phyloP scores from a whole-genome alignment of 2,888 invertebrate genomes.

The Polyploca ridens region DNA sequence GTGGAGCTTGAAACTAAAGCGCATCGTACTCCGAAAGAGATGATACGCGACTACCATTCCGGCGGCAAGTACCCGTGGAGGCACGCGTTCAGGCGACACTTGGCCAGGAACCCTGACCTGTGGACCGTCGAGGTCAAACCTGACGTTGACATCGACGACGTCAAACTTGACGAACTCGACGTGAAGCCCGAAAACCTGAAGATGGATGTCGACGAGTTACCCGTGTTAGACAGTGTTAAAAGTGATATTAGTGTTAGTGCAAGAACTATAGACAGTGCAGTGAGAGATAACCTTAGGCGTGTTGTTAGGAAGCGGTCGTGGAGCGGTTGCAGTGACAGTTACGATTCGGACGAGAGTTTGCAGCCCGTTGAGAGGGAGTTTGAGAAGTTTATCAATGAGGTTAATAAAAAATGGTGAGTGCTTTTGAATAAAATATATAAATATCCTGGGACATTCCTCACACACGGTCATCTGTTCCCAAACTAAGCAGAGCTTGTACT shows the following conservation, averaged over 20 bases:
- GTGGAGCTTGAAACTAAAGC: slow-evolving; percentile 70
- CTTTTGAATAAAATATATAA: no score
- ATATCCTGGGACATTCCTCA: no score
- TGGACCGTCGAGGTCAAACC: slow-evolving; percentile 48
- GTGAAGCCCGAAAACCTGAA: slow-evolving; percentile 36
- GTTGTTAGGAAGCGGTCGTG: slow-evolving; percentile 63
- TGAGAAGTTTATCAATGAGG: slow-evolving; percentile 72
- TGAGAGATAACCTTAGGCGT: slow-evolving; percentile 50
- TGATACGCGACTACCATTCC: slow-evolving; percentile 71
- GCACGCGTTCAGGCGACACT: slow-evolving; percentile 70
- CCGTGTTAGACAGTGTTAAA: slow-evolving; percentile 51
- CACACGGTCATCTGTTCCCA: no score
- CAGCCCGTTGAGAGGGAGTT: slow-evolving; percentile 76
- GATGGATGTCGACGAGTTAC: slow-evolving; percentile 26
- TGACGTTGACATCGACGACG: slow-evolving; percentile 27
- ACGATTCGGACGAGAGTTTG: slow-evolving; percentile 72
- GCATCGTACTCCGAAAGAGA: slow-evolving; percentile 70
- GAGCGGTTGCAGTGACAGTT: slow-evolving; percentile 69
- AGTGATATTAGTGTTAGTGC: slow-evolving; percentile 70
- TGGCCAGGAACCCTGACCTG: slow-evolving; percentile 59
- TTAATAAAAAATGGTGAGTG: slow-evolving; percentile 78
- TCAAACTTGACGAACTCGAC: slow-evolving; percentile 30
- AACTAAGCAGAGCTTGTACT: no score
- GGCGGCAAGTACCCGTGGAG: slow-evolving; percentile 74
- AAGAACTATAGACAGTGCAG: slow-evolving; percentile 57